Evolutionary conservation across 2,888 invertebrate species (phyloP).

Genomic region (Aspidiotus destructor): DNA sequence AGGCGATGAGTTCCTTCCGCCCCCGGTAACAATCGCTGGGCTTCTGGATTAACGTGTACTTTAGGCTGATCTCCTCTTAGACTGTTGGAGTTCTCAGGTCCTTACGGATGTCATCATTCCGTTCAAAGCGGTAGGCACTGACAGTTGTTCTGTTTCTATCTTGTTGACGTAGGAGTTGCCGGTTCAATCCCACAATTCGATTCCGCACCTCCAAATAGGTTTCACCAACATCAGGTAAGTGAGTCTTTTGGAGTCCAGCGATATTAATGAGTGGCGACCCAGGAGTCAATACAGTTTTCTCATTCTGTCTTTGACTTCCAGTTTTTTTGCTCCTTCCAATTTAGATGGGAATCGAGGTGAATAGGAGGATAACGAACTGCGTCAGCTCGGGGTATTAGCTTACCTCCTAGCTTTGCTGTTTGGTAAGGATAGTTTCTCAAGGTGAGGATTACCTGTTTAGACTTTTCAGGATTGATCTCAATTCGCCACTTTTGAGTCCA

Average conservation of each 20-base stretch:
- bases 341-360: background rate
- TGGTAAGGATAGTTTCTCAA: background rate
- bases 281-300: no score
- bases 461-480: background rate
- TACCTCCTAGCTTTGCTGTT: background rate
- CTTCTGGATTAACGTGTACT: background rate
- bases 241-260: no score
- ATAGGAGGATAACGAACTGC: background rate
- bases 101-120: background rate
- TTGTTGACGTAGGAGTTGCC: background rate
- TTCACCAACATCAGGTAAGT: no score
- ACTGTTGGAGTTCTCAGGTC: constrained; percentile 1
- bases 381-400: background rate
- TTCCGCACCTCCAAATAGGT: background rate
- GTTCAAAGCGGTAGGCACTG: background rate
- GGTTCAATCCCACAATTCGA: background rate
- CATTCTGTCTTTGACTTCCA: no score
- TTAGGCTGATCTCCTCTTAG: constrained; percentile 1
- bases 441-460: background rate
- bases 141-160: background rate
- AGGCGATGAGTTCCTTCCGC: background rate
- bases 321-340: no score
- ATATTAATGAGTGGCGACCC: no score
- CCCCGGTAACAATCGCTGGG: background rate
- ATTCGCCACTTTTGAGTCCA: background rate